Base-by-base conservation (phyloP, 2,797 vertebrate species). In the Lacerta bilineata region DNA sequence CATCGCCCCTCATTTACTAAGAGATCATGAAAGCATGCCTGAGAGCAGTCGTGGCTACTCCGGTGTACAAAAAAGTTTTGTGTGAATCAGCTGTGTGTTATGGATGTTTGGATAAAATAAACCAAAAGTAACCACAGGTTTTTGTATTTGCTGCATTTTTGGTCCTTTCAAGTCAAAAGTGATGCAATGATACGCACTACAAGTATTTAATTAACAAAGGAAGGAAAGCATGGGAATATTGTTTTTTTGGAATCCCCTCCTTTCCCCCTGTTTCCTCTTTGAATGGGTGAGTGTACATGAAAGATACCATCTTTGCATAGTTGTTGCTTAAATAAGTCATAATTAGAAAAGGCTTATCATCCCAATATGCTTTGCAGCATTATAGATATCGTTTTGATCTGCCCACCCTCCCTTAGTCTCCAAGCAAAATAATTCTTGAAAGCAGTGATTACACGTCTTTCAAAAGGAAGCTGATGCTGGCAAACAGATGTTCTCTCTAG, bases 401-500 rank as follows among this genome's bases (percentile, higher is more conserved):
- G 86, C 46, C 41, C 76, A 68, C 80, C 94, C 41, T 94, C 43
- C 92, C 81, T 89, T 91, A 90, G 90, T 90, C 83, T 85, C 92
- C 83, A n/a, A 91, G 46, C 87, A 87, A 85, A 79, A 6, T 90
- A 91, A 88, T 90, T 95, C 83, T 92, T 91, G 88, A 93, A 94
- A 94, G 87, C 66, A 88, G 83, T 93, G 90, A 85, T 93, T 93
- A 89, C 93, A 36, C 91, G 83, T 50, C 3, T n/a, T 95, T 95
- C 90, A 92, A 92, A 94, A 96, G 95, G 92, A 92, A 95, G 92
- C 83, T 92, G 93, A 90, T 95, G 88, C 96, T 96, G 95, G 94
- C 94, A 93, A 96, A 93, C 96, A 97, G 91, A 97, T 96, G 95
- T 95, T 96, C 95, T 92, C 89, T 93, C 95, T 66, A 89, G 94